Evolutionary conservation across 2,113 vertebrate genomes (phyloP).

Genomic region (Charina bottae): DNA sequence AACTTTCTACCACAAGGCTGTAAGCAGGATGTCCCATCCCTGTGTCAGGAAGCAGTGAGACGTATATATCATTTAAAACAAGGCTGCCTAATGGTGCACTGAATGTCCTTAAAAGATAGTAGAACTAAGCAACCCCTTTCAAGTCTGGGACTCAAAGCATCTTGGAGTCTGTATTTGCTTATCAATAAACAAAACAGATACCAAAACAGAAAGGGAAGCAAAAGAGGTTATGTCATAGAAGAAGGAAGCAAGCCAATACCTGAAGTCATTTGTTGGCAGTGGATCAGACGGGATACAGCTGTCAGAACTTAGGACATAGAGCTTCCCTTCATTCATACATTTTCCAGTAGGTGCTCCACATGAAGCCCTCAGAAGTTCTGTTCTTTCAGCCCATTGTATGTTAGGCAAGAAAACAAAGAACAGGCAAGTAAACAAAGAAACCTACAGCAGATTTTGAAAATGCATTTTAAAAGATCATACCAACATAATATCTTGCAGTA

Average conservation of each 20-base stretch:
- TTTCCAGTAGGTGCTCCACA: background rate
- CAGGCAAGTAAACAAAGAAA: background rate
- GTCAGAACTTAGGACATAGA: conserved; percentile 5
- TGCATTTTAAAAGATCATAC: background rate
- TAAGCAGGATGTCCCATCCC: conserved; percentile 22
- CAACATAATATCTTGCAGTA: background rate
- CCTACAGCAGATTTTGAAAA: background rate
- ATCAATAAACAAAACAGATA: conserved; percentile 42
- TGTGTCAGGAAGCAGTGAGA: background rate
- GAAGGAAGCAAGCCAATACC: background rate
- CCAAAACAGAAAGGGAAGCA: conserved; percentile 20
- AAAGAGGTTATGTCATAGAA: conserved; percentile 24
- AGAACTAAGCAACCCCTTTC: conserved; percentile 23
- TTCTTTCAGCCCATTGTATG: background rate
- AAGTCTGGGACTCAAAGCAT: conserved; percentile 16
- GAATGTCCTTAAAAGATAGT: conserved; percentile 27
- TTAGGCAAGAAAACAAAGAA: background rate
- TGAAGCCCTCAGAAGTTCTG: background rate
- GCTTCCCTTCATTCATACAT: conserved; percentile 17
- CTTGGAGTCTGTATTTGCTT: background rate
- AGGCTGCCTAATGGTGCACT: conserved; percentile 15
- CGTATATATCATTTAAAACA: background rate
- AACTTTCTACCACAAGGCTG: conserved; percentile 30
- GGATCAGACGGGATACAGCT: conserved; percentile 38
- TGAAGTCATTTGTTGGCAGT: conserved; percentile 36